A percentile compares a stretch with the other conserved stretches of the same genome.
Conservation (phyloP, 2,797 vertebrate genomes). For the Anisognathus igniventris region DNA sequence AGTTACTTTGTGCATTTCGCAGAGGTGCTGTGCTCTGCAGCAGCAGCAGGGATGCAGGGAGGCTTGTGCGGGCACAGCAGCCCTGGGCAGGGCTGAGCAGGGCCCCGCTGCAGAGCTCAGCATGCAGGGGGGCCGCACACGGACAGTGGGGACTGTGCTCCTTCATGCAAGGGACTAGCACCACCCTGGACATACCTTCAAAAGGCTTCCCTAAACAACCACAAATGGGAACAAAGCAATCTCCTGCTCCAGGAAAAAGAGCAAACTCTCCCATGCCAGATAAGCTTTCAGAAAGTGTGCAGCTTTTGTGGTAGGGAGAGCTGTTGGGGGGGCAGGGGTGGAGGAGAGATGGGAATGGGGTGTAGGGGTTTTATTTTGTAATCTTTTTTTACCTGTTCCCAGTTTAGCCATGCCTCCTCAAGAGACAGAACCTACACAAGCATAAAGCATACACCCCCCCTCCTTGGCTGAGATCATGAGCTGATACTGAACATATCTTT, state of each 20-base stretch:
- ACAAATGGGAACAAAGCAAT: not conserved
- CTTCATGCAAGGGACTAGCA: not conserved
- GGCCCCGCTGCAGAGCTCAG: not conserved
- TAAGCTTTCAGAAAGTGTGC: not conserved
- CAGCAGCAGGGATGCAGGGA: not conserved
- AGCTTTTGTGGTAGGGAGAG: not conserved
- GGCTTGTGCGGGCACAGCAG: accelerated
- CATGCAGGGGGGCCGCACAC: not conserved
- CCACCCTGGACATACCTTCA: not conserved
- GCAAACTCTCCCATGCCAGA: not conserved
- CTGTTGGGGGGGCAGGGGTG: accelerated
- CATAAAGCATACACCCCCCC: not conserved
- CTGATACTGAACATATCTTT: not conserved
- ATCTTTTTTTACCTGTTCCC: not conserved
- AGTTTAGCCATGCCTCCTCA: not conserved
- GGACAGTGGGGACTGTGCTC: accelerated
- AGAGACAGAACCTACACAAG: not conserved
- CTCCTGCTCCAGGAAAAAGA: not conserved
- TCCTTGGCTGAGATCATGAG: not conserved
- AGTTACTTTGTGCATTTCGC: constrained; percentile 7
- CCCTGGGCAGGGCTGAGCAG: not conserved
- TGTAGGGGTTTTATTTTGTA: not conserved
- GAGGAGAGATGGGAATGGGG: not conserved
- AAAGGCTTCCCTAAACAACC: not conserved
- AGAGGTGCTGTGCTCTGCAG: not conserved